Evolutionary conservation across 1,140 invertebrate species (phyloP), one percentile per base, ranked within the genome.

Genomic region (fruit fly (Drosophila melanogaster)): DNA sequence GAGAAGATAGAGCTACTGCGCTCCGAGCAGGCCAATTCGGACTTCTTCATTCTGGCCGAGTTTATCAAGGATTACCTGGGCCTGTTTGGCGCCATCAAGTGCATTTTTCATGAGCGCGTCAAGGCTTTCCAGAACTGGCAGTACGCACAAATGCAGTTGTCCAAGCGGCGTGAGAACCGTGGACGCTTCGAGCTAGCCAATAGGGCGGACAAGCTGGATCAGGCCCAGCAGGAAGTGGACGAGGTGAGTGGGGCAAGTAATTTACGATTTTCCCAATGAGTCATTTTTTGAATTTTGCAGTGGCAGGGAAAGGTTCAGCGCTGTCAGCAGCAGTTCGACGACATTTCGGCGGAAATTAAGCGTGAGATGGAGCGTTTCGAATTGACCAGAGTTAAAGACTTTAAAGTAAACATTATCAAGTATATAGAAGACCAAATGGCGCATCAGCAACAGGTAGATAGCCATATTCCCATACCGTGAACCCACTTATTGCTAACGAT

Each of bases 101-200:
- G 98, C 91, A 97, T 98, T n/a, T 99, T 99, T 86, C 97, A 99
- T 91, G 98, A 99, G 92, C 94, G 99, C 81, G 98, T 99, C 0
- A 99, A 99, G 58, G 96, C 97, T 0, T 99, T 98, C 93, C 98
- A 99, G 93, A 97, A 96, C 80, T 99, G 98, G 97, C 98, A 99
- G 92, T 97, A 98, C 91, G 97, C 98, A 44, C 97, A 99, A 93
- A 95, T 97, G 93, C 98, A 96, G 92, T 92, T 99, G 26, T 98
- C 96, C 14, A 98, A 98, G 91, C 98, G 99, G 90, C 94, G 98
- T 47, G 98, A 99, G 92, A 95, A 95, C 66, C 99, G 99, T 92
- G 96, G 96, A 2, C 97, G 98, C 90, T 93, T 98, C 1, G 98
- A 99, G 91, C 93, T 99, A 33, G 95, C 96, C 3, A 96, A 96